Evolutionary conservation across 2,113 vertebrate species (phyloP).

Genomic region (Ailuropoda melanoleuca): DNA sequence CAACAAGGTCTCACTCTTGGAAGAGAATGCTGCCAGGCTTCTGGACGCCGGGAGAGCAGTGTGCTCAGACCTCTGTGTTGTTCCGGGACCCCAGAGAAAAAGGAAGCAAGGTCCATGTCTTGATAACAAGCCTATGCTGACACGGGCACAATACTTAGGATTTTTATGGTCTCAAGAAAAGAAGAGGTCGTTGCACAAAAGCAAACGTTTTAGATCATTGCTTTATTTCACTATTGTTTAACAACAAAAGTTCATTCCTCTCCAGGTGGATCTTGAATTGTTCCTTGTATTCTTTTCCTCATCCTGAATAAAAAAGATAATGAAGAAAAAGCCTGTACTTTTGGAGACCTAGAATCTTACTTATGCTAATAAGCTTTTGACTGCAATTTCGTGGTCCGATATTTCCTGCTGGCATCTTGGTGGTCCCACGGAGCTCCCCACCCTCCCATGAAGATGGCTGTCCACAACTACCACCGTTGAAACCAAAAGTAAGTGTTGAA

Average conservation of each 20-base stretch:
- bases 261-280: conserved; percentile 78
- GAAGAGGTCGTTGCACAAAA: conserved; percentile 77
- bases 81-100: background rate
- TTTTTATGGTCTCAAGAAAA: conserved; percentile 56
- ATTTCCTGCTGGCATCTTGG: conserved; percentile 83
- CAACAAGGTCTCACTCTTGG: background rate
- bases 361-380: conserved; percentile 81
- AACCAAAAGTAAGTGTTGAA: conserved; percentile 88
- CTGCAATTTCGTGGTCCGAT: conserved; percentile 74
- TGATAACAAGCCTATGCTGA: background rate
- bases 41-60: background rate
- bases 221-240: conserved; percentile 87
- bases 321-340: conserved; percentile 85
- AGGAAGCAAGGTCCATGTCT: background rate
- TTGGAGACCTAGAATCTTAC: conserved; percentile 82
- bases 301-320: conserved; percentile 86
- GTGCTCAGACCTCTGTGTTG: too few relatives aligned
- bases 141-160: accelerated
- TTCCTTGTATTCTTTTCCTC: conserved; percentile 77
- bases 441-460: conserved; percentile 80
- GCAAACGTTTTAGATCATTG: conserved; percentile 79
- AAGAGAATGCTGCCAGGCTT: background rate
- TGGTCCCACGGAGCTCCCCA: conserved; percentile 77
- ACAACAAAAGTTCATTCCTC: conserved; percentile 83
- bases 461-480: conserved; percentile 83